Evolutionary conservation across 2,797 vertebrate genomes (phyloP).

Genomic region (Falco columbarius): DNA sequence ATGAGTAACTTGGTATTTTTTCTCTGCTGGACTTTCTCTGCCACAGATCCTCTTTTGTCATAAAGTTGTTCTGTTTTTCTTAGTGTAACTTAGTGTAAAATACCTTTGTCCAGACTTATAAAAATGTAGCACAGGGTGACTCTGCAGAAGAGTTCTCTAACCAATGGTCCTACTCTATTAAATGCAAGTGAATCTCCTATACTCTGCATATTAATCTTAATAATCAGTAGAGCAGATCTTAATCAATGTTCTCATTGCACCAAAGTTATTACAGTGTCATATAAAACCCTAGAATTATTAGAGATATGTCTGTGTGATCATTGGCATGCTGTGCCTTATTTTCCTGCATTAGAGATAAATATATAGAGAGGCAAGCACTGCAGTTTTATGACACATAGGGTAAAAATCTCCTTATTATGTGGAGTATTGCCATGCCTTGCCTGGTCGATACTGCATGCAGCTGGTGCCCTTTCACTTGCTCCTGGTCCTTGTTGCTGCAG

Average conservation of each 20-base stretch:
- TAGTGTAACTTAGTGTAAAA: neutral
- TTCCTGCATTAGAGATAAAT: accelerated
- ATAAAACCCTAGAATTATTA: neutral
- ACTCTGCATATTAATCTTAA: neutral
- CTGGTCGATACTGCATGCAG: accelerated
- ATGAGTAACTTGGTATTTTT: neutral
- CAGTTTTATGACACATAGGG: neutral
- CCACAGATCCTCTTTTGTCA: neutral
- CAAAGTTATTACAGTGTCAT: neutral
- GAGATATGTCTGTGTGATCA: neutral
- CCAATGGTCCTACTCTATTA: neutral
- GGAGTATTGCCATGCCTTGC: neutral
- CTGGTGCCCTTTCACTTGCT: neutral
- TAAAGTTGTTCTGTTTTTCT: neutral
- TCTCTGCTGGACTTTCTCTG: neutral
- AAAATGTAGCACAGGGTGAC: neutral
- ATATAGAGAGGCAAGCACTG: neutral
- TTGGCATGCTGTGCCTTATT: neutral
- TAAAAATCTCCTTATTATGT: neutral
- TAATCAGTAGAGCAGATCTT: neutral
- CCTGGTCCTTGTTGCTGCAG: neutral
- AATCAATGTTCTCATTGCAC: accelerated
- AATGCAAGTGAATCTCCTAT: neutral
- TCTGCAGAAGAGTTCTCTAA: neutral
- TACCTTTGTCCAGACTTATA: neutral